These are phyloP conservation scores for Bombus confusus DNA, from an alignment of 1,140 invertebrate genomes.

Conservation along the genomic window DNA sequence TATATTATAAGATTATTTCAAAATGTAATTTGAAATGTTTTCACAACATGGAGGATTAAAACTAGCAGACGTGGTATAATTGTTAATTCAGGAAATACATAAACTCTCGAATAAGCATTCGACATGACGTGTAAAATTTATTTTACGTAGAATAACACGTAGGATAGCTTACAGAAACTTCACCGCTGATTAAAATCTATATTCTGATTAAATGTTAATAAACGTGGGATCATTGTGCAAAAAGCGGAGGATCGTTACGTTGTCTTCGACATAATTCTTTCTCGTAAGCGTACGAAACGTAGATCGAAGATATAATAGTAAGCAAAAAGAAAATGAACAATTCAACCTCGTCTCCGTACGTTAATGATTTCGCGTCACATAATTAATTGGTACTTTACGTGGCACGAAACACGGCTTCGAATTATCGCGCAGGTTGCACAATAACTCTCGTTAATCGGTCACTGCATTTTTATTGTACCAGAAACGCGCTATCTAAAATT, in stretches of 20 bases:
- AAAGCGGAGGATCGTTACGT: neutral
- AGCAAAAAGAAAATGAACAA: neutral
- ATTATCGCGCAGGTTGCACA: neutral
- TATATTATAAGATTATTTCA: neutral
- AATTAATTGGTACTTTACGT: slow-evolving; percentile 11
- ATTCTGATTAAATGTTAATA: neutral
- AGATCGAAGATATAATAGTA: neutral
- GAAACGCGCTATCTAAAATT: slow-evolving; percentile 16
- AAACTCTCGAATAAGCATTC: too few species aligned
- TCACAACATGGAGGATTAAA: too few species aligned
- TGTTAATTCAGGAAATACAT: too few species aligned
- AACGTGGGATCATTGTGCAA: neutral
- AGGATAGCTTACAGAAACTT: neutral
- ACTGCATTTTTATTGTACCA: slow-evolving; percentile 7
- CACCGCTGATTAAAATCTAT: too few species aligned
- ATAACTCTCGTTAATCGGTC: slow-evolving; percentile 40
- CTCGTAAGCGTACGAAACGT: neutral
- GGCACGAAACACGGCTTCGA: neutral
- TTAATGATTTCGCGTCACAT: slow-evolving; percentile 13
- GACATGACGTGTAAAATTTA: too few species aligned
- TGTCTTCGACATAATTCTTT: neutral
- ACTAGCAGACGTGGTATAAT: too few species aligned
- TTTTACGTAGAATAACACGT: neutral
- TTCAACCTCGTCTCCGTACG: neutral
- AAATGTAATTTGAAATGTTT: neutral